These are phyloP conservation scores for Spea hammondii DNA, from an alignment of 2,797 vertebrate genomes.

Conservation along the genomic window DNA sequence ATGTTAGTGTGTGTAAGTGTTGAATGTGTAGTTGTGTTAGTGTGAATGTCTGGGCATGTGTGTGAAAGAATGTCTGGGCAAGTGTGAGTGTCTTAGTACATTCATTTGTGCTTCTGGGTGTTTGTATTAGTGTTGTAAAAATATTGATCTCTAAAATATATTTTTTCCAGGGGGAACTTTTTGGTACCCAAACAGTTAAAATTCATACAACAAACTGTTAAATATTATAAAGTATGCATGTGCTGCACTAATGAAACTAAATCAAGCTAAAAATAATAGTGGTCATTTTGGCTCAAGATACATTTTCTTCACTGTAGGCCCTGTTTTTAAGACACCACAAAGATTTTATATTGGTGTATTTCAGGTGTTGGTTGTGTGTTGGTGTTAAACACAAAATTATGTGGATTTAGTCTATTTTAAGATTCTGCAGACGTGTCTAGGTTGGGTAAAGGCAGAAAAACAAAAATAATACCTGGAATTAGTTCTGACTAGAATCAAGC, in stretches of 20 bases:
- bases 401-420: constrained; percentile 33
- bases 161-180: too few species aligned
- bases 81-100: too few species aligned
- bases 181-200: too few species aligned
- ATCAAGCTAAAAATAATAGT: not conserved
- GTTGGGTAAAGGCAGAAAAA: not conserved
- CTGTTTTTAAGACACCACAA: constrained; percentile 11
- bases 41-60: too few species aligned
- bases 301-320: constrained; percentile 5
- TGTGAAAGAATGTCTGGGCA: too few species aligned
- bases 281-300: constrained; percentile 3
- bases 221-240: not conserved
- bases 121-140: too few species aligned
- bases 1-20: too few species aligned
- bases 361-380: not conserved
- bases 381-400: constrained; percentile 1
- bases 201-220: too few species aligned
- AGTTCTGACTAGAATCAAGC: not conserved
- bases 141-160: too few species aligned
- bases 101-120: too few species aligned
- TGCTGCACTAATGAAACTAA: not conserved
- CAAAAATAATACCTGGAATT: not conserved
- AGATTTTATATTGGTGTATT: constrained; percentile 7
- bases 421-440: constrained; percentile 5
- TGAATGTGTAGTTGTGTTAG: too few species aligned